phyloP scores from a whole-genome alignment of 2,113 vertebrate species.

The Panthera uncia region DNA sequence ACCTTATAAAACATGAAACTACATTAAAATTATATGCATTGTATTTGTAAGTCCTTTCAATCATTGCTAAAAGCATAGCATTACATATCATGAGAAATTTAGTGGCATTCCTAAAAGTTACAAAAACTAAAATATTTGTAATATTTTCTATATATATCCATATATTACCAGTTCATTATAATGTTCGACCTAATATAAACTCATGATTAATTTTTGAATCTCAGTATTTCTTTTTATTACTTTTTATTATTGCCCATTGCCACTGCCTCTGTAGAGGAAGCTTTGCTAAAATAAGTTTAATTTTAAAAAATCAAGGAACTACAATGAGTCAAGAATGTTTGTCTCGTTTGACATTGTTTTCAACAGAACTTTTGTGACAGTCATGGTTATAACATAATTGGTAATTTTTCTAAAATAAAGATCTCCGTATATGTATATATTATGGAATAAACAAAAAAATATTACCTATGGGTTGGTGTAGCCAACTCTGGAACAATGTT shows the following conservation, averaged over 20 bases:
- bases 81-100: background rate
- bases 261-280: background rate
- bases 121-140: background rate
- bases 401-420: background rate
- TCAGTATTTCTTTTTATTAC: background rate
- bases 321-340: background rate
- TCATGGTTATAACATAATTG: background rate
- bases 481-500: background rate
- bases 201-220: background rate
- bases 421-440: background rate
- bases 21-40: background rate
- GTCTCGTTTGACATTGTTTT: background rate
- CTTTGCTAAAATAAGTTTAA: background rate
- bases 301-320: slow-evolving; percentile 1
- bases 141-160: background rate
- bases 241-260: background rate
- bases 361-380: background rate
- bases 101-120: background rate
- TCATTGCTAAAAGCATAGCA: background rate
- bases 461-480: background rate
- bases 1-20: background rate
- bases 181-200: background rate
- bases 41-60: background rate
- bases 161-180: background rate
- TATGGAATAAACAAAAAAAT: background rate